Conservation (phyloP, 2,113 vertebrate genomes). For the Chrysochloris asiatica region DNA sequence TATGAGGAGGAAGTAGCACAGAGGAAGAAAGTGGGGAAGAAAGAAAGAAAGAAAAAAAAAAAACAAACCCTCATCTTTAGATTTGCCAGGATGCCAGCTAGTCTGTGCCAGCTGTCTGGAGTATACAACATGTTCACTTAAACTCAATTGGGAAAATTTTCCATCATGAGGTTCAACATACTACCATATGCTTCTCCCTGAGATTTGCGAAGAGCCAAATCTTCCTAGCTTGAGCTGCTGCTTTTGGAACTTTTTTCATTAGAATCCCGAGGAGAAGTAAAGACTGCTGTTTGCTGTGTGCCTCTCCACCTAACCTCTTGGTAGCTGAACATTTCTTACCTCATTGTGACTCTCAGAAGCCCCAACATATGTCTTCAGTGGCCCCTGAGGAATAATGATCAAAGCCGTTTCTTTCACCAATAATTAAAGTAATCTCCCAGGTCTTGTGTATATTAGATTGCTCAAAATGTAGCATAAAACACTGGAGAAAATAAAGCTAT, state of each 20-base stretch:
- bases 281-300: neutral
- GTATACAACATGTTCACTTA: constrained; percentile 79
- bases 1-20: constrained; percentile 59
- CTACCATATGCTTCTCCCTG: constrained; percentile 66
- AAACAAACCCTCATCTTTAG: constrained; percentile 64
- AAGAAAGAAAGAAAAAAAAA: no score
- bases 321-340: neutral
- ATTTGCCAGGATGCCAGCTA: constrained; percentile 73
- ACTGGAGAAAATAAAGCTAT: neutral
- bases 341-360: neutral
- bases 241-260: constrained; percentile 34
- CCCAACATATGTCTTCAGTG: neutral
- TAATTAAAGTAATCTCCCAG: neutral
- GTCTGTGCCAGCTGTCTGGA: constrained; percentile 72
- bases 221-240: constrained; percentile 29
- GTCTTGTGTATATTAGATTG: neutral
- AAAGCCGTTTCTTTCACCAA: neutral
- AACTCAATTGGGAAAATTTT: constrained; percentile 65
- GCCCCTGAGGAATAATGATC: neutral
- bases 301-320: neutral
- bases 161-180: constrained; percentile 55
- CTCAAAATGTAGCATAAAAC: neutral
- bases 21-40: constrained; percentile 54
- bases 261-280: neutral
- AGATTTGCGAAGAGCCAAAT: constrained; percentile 61